Percentiles rank a stretch among this genome's conserved stretches.
These are phyloP conservation scores for Troilus luridus DNA, from an alignment of 2,888 invertebrate genomes.

Conservation along the genomic window DNA sequence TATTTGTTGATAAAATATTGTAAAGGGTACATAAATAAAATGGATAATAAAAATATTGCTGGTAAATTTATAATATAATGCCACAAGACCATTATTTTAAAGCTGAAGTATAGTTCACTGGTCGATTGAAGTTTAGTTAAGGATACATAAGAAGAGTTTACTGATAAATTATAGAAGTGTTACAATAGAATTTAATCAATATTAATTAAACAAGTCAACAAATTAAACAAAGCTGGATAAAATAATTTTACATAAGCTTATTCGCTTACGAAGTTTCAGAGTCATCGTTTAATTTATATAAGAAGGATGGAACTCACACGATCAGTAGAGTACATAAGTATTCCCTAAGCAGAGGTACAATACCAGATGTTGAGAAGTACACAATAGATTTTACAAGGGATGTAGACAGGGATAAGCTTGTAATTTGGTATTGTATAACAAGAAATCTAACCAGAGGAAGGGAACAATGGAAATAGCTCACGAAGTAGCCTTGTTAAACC, in stretches of 20 bases:
- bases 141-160: no score
- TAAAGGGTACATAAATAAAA: no score
- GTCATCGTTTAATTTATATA: background rate
- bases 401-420: background rate
- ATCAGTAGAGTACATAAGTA: background rate
- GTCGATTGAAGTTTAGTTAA: no score
- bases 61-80: no score
- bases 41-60: no score
- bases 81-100: no score
- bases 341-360: background rate
- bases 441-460: conserved; percentile 18
- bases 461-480: conserved; percentile 21
- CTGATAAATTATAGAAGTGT: no score
- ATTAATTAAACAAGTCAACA: no score
- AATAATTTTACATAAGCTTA: background rate
- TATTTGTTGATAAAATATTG: no score
- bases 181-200: no score
- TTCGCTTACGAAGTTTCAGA: background rate
- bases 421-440: conserved; percentile 43
- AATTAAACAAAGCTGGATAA: background rate
- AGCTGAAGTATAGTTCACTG: no score
- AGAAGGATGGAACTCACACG: background rate
- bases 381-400: background rate
- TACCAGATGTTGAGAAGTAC: background rate
- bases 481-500: conserved; percentile 44